Base-by-base conservation (phyloP, 2,113 vertebrate species). In the Cettia cetti region DNA sequence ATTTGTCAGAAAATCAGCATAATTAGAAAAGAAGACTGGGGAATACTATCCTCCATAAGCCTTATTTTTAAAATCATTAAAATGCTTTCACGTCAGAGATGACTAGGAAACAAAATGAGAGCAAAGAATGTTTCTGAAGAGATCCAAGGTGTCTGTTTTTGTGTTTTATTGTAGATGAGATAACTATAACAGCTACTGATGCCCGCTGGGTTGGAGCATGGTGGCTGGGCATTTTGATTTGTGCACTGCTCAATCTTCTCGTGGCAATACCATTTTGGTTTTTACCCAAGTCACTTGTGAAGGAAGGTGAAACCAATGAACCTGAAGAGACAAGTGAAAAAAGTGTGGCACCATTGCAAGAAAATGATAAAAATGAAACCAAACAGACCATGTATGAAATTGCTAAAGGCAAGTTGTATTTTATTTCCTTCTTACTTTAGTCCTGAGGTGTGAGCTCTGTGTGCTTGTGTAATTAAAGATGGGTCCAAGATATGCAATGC, bases 151-250 rank as follows among this genome's bases (percentile, higher is more conserved):
- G 9, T 9, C 2, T 70, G 26, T 0, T 19, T 28, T 45, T 71
- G 33, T 12, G 7, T 26, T 49, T 30, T 15, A 19, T 88, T 52
- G 5, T 76, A 98, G 98, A 96, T 35, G 96, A 97, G 6, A 74
- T 98, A 68, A 95, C 92, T 37, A 97, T 98, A 81, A 96, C 90
- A 30, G 72, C 94, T 20, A 95, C 77, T 14, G 98, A 98, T 64
- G 96, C 97, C 47, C 97, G 97, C 17, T 98, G 98, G 98, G 98
- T 98, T 37, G 98, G 98, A 30, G 98, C 98, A 1, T 98, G 98
- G 98, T 98, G 98, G 98, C 78, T 98, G 53, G 98, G 98, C 61
- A 95, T 98, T 95, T 77, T 98, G 85, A 88, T 98, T 59, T 98
- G 98, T 81, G 97, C 96, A 15, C 93, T 88, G 64, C 59, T 98